These are phyloP conservation scores for Tetramorium simillimum DNA, from an alignment of 1,140 invertebrate genomes.

Conservation along the genomic window DNA sequence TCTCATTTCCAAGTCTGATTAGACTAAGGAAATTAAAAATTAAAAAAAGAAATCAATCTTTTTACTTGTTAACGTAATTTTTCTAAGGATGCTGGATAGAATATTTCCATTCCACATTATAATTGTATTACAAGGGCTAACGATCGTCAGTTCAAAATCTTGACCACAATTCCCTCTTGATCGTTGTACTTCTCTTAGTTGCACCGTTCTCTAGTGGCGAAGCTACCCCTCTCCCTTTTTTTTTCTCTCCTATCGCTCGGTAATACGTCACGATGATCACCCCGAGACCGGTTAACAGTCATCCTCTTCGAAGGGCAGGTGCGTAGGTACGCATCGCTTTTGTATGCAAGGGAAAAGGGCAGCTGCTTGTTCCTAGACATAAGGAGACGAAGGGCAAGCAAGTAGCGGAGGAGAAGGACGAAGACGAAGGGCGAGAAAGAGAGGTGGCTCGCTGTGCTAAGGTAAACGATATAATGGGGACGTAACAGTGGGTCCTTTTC, in stretches of 20 bases:
- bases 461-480: slow-evolving; percentile 81
- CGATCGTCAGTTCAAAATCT: slow-evolving; percentile 5
- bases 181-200: not conserved
- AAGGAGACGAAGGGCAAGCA: slow-evolving; percentile 65
- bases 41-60: not conserved
- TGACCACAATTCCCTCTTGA: not conserved
- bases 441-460: slow-evolving; percentile 77
- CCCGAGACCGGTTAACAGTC: slow-evolving; percentile 68
- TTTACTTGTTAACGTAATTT: not conserved
- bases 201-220: not conserved
- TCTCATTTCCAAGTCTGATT: not conserved
- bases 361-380: slow-evolving; percentile 73
- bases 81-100: not conserved
- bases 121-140: not conserved
- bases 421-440: slow-evolving; percentile 57
- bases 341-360: slow-evolving; percentile 63
- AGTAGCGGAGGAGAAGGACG: slow-evolving; percentile 52
- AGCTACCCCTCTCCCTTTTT: not conserved
- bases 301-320: slow-evolving; percentile 76
- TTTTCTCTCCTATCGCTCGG: not conserved
- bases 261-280: slow-evolving; percentile 54
- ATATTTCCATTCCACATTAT: not conserved
- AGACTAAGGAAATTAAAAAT: not conserved
- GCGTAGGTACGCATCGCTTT: slow-evolving; percentile 68
- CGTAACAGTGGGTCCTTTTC: slow-evolving; percentile 81